A percentile compares a stretch with the other conserved stretches of the same genome.
These are phyloP conservation scores for Mustelus asterias DNA, from an alignment of 2,113 vertebrate species.

Conservation along the genomic window DNA sequence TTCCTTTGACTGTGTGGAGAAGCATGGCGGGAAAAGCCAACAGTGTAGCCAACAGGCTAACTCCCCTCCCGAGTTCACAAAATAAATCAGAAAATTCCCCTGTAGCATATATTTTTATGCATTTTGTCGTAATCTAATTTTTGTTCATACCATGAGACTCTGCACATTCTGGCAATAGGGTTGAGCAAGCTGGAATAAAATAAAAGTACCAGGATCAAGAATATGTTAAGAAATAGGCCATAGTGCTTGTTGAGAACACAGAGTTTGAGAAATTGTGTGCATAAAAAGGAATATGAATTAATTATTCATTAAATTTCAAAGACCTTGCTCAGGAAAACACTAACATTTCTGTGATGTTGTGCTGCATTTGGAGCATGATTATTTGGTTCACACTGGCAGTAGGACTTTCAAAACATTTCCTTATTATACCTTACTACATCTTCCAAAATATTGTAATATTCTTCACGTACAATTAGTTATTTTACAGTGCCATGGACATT, in stretches of 20 bases:
- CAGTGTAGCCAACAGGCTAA: too few relatives aligned
- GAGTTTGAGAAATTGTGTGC: background rate
- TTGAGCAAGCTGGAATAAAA: background rate
- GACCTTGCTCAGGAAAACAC: background rate
- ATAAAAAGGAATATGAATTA: too few relatives aligned
- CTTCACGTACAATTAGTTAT: background rate
- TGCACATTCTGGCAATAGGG: background rate
- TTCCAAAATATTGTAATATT: background rate
- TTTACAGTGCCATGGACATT: background rate
- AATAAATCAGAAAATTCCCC: too few relatives aligned
- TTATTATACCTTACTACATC: background rate
- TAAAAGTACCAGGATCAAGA: background rate
- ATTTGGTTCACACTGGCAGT: background rate
- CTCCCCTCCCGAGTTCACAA: too few relatives aligned
- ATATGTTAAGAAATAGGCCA: background rate
- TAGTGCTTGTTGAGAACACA: background rate
- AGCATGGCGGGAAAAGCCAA: too few relatives aligned
- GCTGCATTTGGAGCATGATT: background rate
- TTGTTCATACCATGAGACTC: background rate
- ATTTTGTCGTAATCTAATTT: background rate
- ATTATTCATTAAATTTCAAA: background rate
- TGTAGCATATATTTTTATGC: background rate
- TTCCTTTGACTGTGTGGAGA: too few relatives aligned
- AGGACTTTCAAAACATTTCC: background rate
- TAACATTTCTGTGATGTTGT: background rate